These are phyloP conservation scores for Fistularia tabacaria DNA, from an alignment of 2,797 vertebrate genomes.

Conservation along the genomic window DNA sequence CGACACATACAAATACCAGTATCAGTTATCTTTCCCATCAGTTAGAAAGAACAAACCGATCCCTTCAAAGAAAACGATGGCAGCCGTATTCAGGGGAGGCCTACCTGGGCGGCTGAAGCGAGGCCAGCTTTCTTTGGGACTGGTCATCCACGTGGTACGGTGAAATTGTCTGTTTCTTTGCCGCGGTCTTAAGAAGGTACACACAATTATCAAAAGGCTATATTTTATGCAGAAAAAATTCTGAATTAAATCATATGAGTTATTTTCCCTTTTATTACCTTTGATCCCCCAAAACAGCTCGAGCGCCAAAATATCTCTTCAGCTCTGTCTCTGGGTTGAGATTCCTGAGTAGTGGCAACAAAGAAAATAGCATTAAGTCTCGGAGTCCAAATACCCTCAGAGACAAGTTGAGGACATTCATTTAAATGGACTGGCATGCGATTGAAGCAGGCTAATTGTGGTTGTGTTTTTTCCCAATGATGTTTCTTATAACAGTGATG, in stretches of 20 bases:
- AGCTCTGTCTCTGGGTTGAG: constrained; percentile 95
- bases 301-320: constrained; percentile 94
- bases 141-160: constrained; percentile 88
- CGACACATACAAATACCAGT: too few relatives aligned
- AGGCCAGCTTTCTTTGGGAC: constrained; percentile 90
- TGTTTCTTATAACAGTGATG: too few relatives aligned
- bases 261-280: constrained; percentile 72
- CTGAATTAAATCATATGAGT: not conserved
- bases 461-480: too few relatives aligned
- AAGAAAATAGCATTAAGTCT: constrained; percentile 1
- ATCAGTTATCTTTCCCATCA: too few relatives aligned
- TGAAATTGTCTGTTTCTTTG: constrained; percentile 87
- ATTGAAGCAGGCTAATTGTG: too few relatives aligned
- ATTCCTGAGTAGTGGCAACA: constrained; percentile 74
- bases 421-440: too few relatives aligned
- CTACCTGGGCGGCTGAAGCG: constrained; percentile 91
- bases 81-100: not conserved
- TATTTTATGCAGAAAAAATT: not conserved
- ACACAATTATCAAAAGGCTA: not conserved
- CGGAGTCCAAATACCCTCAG: not conserved
- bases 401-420: too few relatives aligned
- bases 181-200: constrained; percentile 71
- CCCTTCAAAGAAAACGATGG: not conserved
- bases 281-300: constrained; percentile 92
- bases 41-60: too few relatives aligned